These are phyloP conservation scores for Vandiemenella viatica DNA, from an alignment of 2,888 invertebrate species.

Conservation along the genomic window DNA sequence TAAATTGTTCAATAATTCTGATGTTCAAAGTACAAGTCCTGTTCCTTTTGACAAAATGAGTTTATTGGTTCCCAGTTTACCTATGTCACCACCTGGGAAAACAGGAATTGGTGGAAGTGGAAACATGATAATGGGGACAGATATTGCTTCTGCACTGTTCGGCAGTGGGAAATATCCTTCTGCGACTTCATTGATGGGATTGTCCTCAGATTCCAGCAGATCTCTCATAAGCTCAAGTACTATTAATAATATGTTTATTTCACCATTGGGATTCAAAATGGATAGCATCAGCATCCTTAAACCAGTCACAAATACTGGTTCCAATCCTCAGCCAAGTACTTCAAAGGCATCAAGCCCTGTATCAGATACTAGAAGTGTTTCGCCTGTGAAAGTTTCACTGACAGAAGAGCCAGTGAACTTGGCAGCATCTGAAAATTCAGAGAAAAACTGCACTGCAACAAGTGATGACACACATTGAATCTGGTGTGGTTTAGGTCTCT, in stretches of 20 bases:
- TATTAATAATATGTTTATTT: constrained; percentile 50
- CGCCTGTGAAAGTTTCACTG: constrained; percentile 4
- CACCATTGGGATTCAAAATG: constrained; percentile 57
- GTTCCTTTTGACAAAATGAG: constrained; percentile 17
- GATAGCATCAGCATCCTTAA: constrained; percentile 38
- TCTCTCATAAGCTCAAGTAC: constrained; percentile 8
- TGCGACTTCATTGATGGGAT: constrained; percentile 14
- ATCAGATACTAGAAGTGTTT: constrained; percentile 3
- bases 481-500: no score
- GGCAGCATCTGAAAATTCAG: constrained; percentile 9
- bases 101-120: constrained; percentile 20
- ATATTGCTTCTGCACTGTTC: constrained; percentile 50
- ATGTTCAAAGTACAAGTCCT: constrained; percentile 6
- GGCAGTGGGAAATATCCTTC: constrained; percentile 47
- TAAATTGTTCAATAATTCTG: constrained; percentile 5
- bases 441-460: constrained; percentile 13
- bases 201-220: constrained; percentile 9
- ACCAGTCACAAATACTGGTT: constrained; percentile 41
- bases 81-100: constrained; percentile 28
- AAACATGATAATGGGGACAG: constrained; percentile 24
- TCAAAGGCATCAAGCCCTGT: constrained; percentile 17
- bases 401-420: constrained; percentile 6
- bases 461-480: no score
- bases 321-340: constrained; percentile 33
- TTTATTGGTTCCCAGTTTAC: constrained; percentile 28